Percentiles rank a stretch among this genome's conserved stretches.
These are phyloP conservation scores for Oligia fasciuncula DNA, from an alignment of 2,888 invertebrate genomes.

Conservation along the genomic window DNA sequence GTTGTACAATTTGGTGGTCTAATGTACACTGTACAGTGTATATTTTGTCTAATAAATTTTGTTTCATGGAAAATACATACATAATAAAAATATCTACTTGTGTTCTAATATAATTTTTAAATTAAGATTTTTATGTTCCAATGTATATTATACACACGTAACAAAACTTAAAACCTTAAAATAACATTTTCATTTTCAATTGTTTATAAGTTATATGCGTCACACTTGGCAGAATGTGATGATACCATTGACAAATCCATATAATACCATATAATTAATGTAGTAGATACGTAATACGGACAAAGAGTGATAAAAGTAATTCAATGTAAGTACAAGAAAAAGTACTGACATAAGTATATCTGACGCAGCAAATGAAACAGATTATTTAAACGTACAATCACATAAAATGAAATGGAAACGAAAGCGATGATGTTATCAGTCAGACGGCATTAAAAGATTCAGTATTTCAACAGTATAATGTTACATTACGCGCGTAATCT, in stretches of 20 bases:
- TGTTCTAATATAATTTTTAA: neutral
- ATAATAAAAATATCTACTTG: neutral
- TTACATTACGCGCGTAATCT: conserved; percentile 67
- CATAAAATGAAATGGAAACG: conserved; percentile 46
- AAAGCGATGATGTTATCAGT: conserved; percentile 51
- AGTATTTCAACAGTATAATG: conserved; percentile 59
- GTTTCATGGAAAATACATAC: neutral
- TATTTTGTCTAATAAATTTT: neutral
- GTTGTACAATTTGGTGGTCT: neutral
- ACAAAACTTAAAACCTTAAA: neutral
- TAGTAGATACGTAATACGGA: conserved; percentile 7
- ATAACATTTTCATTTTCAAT: neutral
- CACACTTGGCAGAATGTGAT: neutral
- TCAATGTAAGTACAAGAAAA: neutral
- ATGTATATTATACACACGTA: neutral
- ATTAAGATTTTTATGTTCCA: neutral
- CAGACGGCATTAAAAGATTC: conserved; percentile 51
- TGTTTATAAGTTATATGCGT: neutral
- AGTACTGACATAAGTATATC: conserved; percentile 9
- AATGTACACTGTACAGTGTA: neutral
- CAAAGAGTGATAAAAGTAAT: neutral
- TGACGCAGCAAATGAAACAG: conserved; percentile 31
- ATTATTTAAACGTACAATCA: conserved; percentile 42
- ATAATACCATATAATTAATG: neutral
- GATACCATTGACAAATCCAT: neutral